These are phyloP conservation scores for Ceyx melanurus DNA, from an alignment of 2,113 vertebrate species.

Conservation along the genomic window DNA sequence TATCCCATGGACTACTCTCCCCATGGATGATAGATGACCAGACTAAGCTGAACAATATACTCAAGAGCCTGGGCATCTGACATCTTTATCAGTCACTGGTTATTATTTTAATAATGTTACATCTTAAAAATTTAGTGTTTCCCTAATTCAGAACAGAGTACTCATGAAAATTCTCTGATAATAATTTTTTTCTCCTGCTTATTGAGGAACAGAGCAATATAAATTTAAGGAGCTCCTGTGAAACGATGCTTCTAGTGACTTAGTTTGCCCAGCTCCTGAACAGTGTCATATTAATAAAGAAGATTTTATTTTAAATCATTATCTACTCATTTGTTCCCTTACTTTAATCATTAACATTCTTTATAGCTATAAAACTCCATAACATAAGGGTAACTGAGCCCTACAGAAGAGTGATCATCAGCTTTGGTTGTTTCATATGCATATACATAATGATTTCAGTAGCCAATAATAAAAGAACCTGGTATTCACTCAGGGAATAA, in stretches of 20 bases:
- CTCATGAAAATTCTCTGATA: background rate
- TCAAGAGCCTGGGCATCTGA: background rate
- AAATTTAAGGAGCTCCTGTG: background rate
- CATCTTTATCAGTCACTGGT: background rate
- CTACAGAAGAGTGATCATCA: background rate
- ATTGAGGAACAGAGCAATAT: background rate
- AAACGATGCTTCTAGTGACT: background rate
- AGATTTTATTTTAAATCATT: background rate
- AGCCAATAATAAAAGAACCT: background rate
- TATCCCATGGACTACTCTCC: background rate
- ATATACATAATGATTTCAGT: background rate
- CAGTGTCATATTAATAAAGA: background rate
- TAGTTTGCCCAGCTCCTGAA: background rate
- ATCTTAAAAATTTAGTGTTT: background rate
- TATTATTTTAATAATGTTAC: background rate
- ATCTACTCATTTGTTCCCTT: background rate
- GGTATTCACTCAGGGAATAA: background rate
- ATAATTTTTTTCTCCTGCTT: background rate
- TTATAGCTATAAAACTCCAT: background rate
- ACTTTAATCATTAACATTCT: background rate
- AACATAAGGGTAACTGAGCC: background rate
- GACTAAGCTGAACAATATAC: background rate
- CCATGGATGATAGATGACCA: background rate
- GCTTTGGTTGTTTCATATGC: background rate
- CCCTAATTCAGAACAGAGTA: background rate